Evolutionary conservation across 2,888 invertebrate species (phyloP).

Genomic region (Carabus problematicus): DNA sequence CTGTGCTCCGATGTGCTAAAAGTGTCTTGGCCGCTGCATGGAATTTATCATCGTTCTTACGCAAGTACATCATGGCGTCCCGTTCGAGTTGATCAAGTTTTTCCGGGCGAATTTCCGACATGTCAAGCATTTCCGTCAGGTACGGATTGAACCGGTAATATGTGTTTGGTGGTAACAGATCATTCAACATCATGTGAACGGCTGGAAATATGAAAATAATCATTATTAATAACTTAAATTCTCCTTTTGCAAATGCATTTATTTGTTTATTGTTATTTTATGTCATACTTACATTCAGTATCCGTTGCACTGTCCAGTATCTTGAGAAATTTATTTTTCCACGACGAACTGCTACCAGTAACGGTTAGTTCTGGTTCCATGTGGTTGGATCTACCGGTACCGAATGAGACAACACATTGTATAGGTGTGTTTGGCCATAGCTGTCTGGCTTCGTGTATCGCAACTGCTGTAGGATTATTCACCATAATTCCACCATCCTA

Average conservation of each 20-base stretch:
- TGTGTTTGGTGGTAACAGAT: constrained; percentile 73
- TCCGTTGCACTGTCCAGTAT: constrained; percentile 87
- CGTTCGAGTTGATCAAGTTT: constrained; percentile 74
- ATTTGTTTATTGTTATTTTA: neutral
- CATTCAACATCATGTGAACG: constrained; percentile 78
- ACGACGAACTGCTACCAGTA: constrained; percentile 61
- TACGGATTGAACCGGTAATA: constrained; percentile 92
- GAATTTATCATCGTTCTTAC: constrained; percentile 82
- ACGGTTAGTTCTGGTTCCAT: constrained; percentile 56
- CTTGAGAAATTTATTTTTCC: constrained; percentile 81
- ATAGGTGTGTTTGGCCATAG: constrained; percentile 80
- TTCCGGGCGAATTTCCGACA: constrained; percentile 80
- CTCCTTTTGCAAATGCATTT: neutral
- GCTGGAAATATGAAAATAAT: constrained; percentile 60
- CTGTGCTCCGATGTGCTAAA: constrained; percentile 54
- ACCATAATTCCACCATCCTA: constrained; percentile 84
- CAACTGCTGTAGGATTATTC: constrained; percentile 90
- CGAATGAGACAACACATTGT: constrained; percentile 83
- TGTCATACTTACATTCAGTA: constrained; percentile 71
- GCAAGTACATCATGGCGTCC: constrained; percentile 80
- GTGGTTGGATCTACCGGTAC: constrained; percentile 71
- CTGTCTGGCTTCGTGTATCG: constrained; percentile 84
- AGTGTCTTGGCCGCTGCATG: constrained; percentile 65
- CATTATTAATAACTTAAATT: neutral
- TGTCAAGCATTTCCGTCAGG: constrained; percentile 76